Percentiles rank a stretch among this genome's conserved stretches.
phyloP scores from a whole-genome alignment of 2,113 vertebrate species.

The Mirounga angustirostris region DNA sequence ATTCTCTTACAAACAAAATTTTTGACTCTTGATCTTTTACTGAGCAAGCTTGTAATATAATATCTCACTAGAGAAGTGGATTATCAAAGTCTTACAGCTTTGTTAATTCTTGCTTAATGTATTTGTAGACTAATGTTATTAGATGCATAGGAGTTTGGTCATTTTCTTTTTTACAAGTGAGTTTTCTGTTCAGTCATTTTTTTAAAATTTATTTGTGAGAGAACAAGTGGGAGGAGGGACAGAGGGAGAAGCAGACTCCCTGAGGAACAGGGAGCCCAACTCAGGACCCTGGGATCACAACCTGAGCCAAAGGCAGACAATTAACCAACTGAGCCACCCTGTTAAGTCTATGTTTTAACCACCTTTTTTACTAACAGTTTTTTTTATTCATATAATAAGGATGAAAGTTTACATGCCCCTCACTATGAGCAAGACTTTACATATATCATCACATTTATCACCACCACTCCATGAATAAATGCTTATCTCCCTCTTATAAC shows the following conservation, averaged over 20 bases:
- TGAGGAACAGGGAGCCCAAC: too few species aligned
- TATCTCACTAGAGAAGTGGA: neutral
- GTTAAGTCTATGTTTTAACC: neutral
- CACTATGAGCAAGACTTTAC: neutral
- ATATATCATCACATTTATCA: neutral
- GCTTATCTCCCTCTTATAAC: neutral
- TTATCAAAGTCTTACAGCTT: neutral
- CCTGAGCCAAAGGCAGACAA: too few species aligned
- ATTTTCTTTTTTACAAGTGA: neutral
- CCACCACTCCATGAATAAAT: neutral
- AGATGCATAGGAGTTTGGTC: neutral
- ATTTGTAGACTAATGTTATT: neutral
- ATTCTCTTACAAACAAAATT: neutral
- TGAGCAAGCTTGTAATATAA: neutral
- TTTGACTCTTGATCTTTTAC: neutral
- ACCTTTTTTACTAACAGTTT: neutral
- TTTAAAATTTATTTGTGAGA: too few species aligned
- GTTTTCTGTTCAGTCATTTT: neutral
- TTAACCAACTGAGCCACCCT: too few species aligned
- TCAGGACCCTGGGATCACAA: too few species aligned
- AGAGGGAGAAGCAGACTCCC: too few species aligned
- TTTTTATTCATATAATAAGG: neutral
- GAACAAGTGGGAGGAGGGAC: too few species aligned
- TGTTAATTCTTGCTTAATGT: neutral
- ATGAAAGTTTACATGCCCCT: neutral